Conservation (phyloP, 2,797 vertebrate species). For the Apogon talboti region DNA sequence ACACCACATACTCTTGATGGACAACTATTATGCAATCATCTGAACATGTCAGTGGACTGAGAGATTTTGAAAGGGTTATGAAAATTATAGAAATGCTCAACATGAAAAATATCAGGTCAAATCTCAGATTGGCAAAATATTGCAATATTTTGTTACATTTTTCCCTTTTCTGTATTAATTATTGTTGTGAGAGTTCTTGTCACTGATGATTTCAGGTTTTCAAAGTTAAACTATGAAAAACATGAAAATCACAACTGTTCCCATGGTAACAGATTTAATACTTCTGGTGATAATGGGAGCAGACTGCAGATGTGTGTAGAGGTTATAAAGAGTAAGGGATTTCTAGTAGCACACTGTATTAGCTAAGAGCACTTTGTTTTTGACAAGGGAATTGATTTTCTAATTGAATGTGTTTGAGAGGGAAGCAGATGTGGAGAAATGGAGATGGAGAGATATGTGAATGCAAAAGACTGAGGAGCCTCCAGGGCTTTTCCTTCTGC, state of each 20-base stretch:
- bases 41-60: not conserved
- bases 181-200: conserved; percentile 46
- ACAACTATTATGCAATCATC: too few species aligned
- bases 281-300: conserved; percentile 47
- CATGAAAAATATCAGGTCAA: not conserved
- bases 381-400: conserved; percentile 66
- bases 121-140: conserved; percentile 19
- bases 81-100: not conserved
- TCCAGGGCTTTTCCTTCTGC: conserved; percentile 61
- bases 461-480: conserved; percentile 58
- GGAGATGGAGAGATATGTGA: conserved; percentile 55
- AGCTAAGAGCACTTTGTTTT: conserved; percentile 51
- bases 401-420: conserved; percentile 71
- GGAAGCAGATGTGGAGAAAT: conserved; percentile 62
- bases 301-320: conserved; percentile 63
- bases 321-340: conserved; percentile 54
- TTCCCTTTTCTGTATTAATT: conserved; percentile 43
- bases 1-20: too few species aligned
- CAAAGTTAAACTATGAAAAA: conserved; percentile 64
- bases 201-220: conserved; percentile 70
- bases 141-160: conserved; percentile 27
- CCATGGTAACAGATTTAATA: conserved; percentile 79
- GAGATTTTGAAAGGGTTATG: not conserved
- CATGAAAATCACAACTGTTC: conserved; percentile 75
- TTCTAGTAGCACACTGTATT: conserved; percentile 44